Conservation (phyloP, 2,888 invertebrate genomes). For the Standfussiana lucernea region DNA sequence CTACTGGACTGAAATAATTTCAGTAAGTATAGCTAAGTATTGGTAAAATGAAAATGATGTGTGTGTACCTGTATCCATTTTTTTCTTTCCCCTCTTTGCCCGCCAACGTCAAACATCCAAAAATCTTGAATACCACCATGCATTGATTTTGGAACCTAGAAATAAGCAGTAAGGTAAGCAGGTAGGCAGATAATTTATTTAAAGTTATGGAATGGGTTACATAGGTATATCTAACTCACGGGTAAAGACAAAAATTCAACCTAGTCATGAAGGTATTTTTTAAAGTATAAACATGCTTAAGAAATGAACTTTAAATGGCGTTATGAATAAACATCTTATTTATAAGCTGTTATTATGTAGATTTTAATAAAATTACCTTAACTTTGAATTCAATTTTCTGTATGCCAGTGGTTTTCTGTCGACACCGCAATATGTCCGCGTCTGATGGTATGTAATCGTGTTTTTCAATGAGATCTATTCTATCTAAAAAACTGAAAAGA, state of each 20-base stretch:
- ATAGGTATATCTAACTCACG: too few relatives aligned
- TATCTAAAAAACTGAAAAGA: constrained; percentile 93
- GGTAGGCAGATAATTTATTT: not conserved
- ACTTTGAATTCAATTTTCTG: constrained; percentile 94
- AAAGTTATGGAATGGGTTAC: not conserved
- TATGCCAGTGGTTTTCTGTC: constrained; percentile 93
- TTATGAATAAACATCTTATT: not conserved
- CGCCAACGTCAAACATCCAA: constrained; percentile 96
- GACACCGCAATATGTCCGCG: constrained; percentile 94
- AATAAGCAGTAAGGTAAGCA: not conserved
- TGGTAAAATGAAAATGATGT: not conserved
- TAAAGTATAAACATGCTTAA: not conserved
- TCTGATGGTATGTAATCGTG: constrained; percentile 93
- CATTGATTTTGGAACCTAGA: constrained; percentile 92
- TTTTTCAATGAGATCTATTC: constrained; percentile 92
- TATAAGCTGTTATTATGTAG: not conserved
- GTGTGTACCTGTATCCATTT: constrained; percentile 94
- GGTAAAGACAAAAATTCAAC: not conserved
- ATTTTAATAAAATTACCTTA: constrained; percentile 81
- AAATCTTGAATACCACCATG: constrained; percentile 93
- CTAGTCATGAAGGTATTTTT: not conserved
- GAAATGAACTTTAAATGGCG: not conserved
- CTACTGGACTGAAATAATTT: not conserved
- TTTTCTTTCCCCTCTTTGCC: constrained; percentile 94
- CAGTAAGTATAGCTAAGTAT: too few relatives aligned